Evolutionary conservation across 2,797 vertebrate genomes (phyloP).

Genomic region (Gephyroberyx darwinii): DNA sequence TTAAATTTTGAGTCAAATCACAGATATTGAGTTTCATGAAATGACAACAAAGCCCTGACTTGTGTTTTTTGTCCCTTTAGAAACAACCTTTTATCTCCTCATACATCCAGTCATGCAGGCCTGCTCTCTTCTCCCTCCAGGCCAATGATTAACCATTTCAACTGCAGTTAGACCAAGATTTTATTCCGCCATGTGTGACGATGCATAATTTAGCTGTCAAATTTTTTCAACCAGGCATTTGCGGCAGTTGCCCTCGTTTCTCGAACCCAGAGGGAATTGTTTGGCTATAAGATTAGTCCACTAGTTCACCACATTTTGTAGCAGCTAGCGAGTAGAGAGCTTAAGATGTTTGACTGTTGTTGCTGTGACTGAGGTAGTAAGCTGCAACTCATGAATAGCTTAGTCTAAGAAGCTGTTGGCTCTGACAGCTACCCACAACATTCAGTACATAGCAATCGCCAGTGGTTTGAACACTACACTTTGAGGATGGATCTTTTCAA

Average conservation of each 20-base stretch:
- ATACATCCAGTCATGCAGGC: conserved; percentile 68
- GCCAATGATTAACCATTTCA: conserved; percentile 83
- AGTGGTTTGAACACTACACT: neutral
- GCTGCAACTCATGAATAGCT: conserved; percentile 12
- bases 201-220: conserved; percentile 82
- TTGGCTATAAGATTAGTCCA: conserved; percentile 48
- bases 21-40: conserved; percentile 26
- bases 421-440: neutral
- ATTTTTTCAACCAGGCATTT: conserved; percentile 65
- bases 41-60: conserved; percentile 37
- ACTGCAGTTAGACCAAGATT: conserved; percentile 71
- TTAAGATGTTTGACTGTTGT: conserved; percentile 17
- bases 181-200: conserved; percentile 78
- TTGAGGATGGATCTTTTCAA: neutral
- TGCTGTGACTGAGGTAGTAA: conserved; percentile 9
- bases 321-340: conserved; percentile 10
- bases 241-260: conserved; percentile 74
- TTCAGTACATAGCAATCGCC: neutral
- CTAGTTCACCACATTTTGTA: conserved; percentile 29
- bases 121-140: conserved; percentile 50
- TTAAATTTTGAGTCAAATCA: neutral
- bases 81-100: conserved; percentile 59
- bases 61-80: conserved; percentile 61
- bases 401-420: conserved; percentile 4
- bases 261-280: conserved; percentile 53